Base-by-base conservation (phyloP, 2,888 invertebrate genomes). In the Pyrochroa serraticornis region DNA sequence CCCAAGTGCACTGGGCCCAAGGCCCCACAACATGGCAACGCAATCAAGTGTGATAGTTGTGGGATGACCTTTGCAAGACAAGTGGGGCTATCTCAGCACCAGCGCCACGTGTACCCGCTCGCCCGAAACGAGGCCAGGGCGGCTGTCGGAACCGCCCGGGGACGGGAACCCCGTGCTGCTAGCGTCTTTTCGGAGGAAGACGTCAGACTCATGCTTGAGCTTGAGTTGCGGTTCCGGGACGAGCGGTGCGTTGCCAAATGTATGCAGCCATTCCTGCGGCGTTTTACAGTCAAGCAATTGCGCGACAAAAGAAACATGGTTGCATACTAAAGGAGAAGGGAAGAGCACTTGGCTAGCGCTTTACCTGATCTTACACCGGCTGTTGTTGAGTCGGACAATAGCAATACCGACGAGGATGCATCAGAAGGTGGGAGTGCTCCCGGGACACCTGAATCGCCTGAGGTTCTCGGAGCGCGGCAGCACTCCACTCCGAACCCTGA, bases 221-320 rank as follows among this genome's bases (percentile, higher is more conserved):
- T 54, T 7, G 58, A 59, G 34, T 14, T 43, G 3, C 13, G 36
- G 1, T 47, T 34, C 30, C 42, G 10, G 1, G 47, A 32, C 34
- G 38, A 36, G 6, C 14, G 50, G 45, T 10, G n/a, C 32, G 10
- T 59, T 9, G 53, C 44, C 34, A 45, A 47, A 37, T 9, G 7
- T 9, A 49, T 58, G 34, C 10, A 32, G 7, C 33, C 54, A 35
- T 34, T 33, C 36, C 12, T 22, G 13, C 33, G 38, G 31, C 32
- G 52, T 55, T 6, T 7, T 22, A 5, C 2, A 3, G 22, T 13
- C n/a, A 63, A 63, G 32, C 63, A 62, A 30, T 48, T 62, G n/a
- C 14, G 58, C 6, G 61, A 54, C 39, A 57, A 44, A 35, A 34
- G 62, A 8, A 36, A 39, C n/a, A 30, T 10, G 34, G 36, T 10